phyloP scores from a whole-genome alignment of 2,888 invertebrate genomes.

The Agonopterix subpropinquella region DNA sequence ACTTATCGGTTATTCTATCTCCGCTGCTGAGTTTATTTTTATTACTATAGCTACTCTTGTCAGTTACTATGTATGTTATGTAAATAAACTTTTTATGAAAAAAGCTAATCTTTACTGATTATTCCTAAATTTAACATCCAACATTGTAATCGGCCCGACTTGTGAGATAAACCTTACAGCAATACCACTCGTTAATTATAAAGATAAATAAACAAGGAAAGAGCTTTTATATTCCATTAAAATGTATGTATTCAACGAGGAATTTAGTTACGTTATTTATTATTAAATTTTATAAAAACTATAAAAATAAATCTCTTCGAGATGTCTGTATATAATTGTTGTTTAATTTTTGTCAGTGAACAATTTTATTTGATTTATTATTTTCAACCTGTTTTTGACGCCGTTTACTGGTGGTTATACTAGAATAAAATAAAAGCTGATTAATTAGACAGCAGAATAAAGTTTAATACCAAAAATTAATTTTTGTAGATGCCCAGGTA shows the following conservation, averaged over 20 bases:
- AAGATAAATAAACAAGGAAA: slow-evolving; percentile 19
- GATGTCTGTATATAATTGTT: slow-evolving; percentile 45
- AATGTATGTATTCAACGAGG: slow-evolving; percentile 31
- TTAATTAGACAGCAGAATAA: no score
- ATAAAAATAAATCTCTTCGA: slow-evolving; percentile 36
- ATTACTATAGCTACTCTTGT: slow-evolving; percentile 52
- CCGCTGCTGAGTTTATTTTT: slow-evolving; percentile 51
- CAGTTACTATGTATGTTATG: slow-evolving; percentile 66
- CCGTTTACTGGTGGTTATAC: no score
- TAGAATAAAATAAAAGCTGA: no score
- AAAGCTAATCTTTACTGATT: slow-evolving; percentile 35
- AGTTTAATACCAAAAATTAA: background rate
- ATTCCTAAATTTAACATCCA: slow-evolving; percentile 31
- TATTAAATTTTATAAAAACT: slow-evolving; percentile 34
- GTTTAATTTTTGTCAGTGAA: slow-evolving; percentile 29
- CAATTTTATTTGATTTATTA: background rate
- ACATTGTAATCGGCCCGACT: slow-evolving; percentile 18
- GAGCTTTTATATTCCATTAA: slow-evolving; percentile 38
- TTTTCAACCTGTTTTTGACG: background rate
- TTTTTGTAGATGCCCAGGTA: slow-evolving; percentile 45
- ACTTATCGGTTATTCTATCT: slow-evolving; percentile 23
- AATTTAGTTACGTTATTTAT: slow-evolving; percentile 38
- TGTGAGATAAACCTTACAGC: slow-evolving; percentile 15
- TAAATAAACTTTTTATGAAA: slow-evolving; percentile 66
- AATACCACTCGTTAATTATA: slow-evolving; percentile 21